Evolutionary conservation across 2,797 vertebrate genomes (phyloP), one percentile per base, ranked within the genome.

Genomic region (Phoxinus dragarum): DNA sequence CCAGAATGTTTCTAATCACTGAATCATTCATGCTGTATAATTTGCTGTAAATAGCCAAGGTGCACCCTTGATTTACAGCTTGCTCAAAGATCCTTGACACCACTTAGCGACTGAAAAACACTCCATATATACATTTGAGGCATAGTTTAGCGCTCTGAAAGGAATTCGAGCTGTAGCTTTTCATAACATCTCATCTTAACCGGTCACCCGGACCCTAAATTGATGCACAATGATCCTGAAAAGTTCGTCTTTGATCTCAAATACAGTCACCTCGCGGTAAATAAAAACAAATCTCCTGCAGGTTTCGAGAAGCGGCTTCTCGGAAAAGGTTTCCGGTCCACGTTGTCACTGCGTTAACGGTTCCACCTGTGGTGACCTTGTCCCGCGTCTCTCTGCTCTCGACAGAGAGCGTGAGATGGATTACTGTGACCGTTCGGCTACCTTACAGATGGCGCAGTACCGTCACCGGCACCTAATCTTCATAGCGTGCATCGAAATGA

Each of bases 381-480:
- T 88, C 82, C 86, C 84, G 80, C 73, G 68, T 88, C 85, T 76
- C 84, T 72, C 69, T 85, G 80, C 80, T 82, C 64, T 76, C 80
- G 59, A 82, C 82, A 84, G 85, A 85, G 81, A 74, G 89, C 47
- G 38, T 44, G 66, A 85, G 88, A 80, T 84, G 86, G 88, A 87
- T 85, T 88, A 80, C 85, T 88, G 90, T 82, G 86, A 77, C 85
- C 87, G 87, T 87, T 88, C 85, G 75, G 73, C 84, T 87, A 88
- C 86, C 85, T 44, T 91, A 90, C 91, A 90, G 90, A 91, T 92
- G 91, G 92, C 78, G 21, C 77, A 79, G 90, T 88, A 84, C 80
- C 84, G 87, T 88, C 85, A 87, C 88, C 86, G 82, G 78, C 61
- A 82, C 59, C n/a, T 85, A 88, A 91, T 90, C 82, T 91, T 88